Evolutionary conservation across 2,113 vertebrate species (phyloP).

Genomic region (Synodontis membranacea): DNA sequence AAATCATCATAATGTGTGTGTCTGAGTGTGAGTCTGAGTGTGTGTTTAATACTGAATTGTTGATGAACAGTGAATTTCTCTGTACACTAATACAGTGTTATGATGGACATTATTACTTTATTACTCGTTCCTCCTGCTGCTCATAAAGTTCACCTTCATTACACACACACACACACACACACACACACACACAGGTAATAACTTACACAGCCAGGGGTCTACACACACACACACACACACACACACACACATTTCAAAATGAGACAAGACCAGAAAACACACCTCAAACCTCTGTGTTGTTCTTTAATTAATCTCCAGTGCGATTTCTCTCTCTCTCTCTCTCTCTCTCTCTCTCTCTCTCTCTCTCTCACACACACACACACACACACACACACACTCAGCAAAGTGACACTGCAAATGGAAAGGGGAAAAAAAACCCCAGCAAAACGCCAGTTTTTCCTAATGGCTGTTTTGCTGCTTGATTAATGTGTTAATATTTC

Average conservation of each 20-base stretch:
- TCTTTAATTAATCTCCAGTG: too few species aligned
- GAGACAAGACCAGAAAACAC: too few species aligned
- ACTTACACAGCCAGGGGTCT: background rate
- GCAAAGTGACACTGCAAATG: too few species aligned
- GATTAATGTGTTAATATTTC: too few species aligned
- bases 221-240: background rate
- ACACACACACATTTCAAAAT: background rate
- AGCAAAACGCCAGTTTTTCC: too few species aligned
- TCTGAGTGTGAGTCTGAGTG: background rate
- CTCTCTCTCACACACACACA: too few species aligned
- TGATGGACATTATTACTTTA: background rate
- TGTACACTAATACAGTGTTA: background rate
- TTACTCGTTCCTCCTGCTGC: background rate
- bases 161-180: conserved; percentile 26
- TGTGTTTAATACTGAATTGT: background rate
- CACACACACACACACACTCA: too few species aligned
- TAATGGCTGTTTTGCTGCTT: too few species aligned
- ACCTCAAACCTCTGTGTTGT: background rate
- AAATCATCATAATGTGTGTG: background rate
- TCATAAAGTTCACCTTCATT: background rate
- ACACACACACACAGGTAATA: conserved; percentile 1
- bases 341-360: too few species aligned
- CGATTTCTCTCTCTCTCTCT: too few species aligned
- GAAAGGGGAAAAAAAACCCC: too few species aligned
- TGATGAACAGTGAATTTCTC: conserved; percentile 1